Evolutionary conservation across 2,888 invertebrate genomes (phyloP).

Genomic region (Campoletis raptor): DNA sequence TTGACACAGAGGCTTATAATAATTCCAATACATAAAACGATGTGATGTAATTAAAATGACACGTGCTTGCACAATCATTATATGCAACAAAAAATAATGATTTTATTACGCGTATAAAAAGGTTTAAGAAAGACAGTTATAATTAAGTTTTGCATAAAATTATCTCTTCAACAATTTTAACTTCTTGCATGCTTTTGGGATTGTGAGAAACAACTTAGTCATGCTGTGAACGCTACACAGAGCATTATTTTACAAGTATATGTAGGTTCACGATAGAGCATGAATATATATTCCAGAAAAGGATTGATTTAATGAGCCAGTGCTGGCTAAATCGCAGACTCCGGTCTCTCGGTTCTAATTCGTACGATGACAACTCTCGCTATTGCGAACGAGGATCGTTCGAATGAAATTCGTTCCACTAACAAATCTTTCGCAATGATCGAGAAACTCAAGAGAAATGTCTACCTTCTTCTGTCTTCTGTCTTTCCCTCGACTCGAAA

Average conservation of each 20-base stretch:
- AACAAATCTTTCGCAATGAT: conserved; percentile 62
- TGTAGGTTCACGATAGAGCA: conserved; percentile 10
- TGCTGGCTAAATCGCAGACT: conserved; percentile 28
- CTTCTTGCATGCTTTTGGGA: neutral
- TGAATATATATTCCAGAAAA: conserved; percentile 55
- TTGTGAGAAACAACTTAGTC: neutral
- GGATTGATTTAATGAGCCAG: conserved; percentile 62
- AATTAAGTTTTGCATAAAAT: neutral
- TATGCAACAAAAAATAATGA: neutral
- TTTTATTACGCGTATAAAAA: neutral
- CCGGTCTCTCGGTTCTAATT: conserved; percentile 53
- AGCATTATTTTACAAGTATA: conserved; percentile 25
- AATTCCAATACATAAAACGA: neutral
- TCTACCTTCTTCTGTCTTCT: neutral
- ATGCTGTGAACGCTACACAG: neutral
- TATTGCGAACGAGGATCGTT: conserved; percentile 33
- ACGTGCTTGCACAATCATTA: neutral
- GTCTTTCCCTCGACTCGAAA: conserved; percentile 17
- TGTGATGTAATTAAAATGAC: neutral
- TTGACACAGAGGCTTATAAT: neutral
- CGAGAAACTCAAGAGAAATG: conserved; percentile 34
- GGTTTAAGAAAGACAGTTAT: neutral
- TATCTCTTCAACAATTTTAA: neutral
- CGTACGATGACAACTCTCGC: conserved; percentile 59
- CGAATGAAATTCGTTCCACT: conserved; percentile 35